A percentile compares a stretch with the other conserved stretches of the same genome.
These are phyloP conservation scores for Endomychus coccineus DNA, from an alignment of 2,888 invertebrate genomes.

Conservation along the genomic window DNA sequence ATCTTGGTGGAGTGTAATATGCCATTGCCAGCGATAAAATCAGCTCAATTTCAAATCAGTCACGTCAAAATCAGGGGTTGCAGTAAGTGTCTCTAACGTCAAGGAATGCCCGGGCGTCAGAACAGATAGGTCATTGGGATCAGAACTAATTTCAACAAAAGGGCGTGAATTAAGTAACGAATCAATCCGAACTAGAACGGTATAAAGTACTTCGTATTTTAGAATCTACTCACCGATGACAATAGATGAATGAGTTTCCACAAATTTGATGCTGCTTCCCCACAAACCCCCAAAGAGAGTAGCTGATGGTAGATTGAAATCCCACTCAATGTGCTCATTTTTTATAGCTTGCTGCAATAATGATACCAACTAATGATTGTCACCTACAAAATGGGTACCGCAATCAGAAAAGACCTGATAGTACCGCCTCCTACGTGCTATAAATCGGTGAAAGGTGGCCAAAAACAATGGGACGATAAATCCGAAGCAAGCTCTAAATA, in stretches of 20 bases:
- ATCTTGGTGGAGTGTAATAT: background rate
- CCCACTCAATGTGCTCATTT: slow-evolving; percentile 23
- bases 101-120: slow-evolving; percentile 28
- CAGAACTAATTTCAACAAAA: slow-evolving; percentile 20
- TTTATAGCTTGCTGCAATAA: slow-evolving; percentile 1
- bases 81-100: slow-evolving; percentile 12
- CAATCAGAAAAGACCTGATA: no score
- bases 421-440: no score
- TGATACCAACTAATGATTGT: slow-evolving; percentile 8
- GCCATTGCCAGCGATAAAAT: slow-evolving; percentile 6
- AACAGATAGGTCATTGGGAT: slow-evolving; percentile 22
- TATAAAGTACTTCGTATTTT: slow-evolving; percentile 31
- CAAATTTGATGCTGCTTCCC: slow-evolving; percentile 29
- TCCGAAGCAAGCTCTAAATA: no score
- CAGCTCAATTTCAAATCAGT: slow-evolving; percentile 2
- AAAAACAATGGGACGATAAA: no score
- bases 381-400: no score
- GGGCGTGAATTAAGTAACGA: slow-evolving; percentile 28
- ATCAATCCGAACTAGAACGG: slow-evolving; percentile 28
- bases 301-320: slow-evolving; percentile 29
- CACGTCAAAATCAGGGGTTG: slow-evolving; percentile 14
- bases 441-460: no score
- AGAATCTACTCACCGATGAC: slow-evolving; percentile 22
- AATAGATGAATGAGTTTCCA: slow-evolving; percentile 27
- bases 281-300: slow-evolving; percentile 33